Percentiles rank a stretch among this genome's conserved stretches.
Evolutionary conservation across 2,113 vertebrate genomes (phyloP).

Genomic region (Heptranchias perlo): DNA sequence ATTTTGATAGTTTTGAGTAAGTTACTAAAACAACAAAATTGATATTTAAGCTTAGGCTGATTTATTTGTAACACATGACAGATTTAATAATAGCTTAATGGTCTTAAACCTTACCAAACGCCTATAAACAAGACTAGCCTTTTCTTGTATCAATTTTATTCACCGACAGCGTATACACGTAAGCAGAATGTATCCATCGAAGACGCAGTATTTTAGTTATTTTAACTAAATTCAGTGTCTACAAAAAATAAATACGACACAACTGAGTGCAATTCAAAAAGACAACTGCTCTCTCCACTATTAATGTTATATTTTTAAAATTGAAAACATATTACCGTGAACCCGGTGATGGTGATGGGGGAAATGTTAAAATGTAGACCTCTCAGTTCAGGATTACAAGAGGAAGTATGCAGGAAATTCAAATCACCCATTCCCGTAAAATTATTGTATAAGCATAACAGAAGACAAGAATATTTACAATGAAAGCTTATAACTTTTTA

Average conservation of each 20-base stretch:
- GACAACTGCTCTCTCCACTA: not conserved
- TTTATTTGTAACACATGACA: not conserved
- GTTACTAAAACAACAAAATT: not conserved
- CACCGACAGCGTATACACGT: too few species aligned
- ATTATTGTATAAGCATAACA: too few species aligned
- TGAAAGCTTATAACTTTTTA: not conserved
- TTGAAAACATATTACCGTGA: not conserved
- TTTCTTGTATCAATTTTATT: not conserved
- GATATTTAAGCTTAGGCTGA: not conserved
- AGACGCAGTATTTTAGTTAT: too few species aligned
- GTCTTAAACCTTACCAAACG: not conserved
- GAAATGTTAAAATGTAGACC: not conserved
- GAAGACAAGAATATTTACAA: not conserved
- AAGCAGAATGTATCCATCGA: not conserved
- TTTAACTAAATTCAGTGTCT: not conserved
- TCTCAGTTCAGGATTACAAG: not conserved
- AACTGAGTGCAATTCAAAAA: not conserved
- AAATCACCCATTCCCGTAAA: not conserved
- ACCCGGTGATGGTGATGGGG: not conserved
- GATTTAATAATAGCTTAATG: not conserved
- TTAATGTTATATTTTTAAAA: not conserved
- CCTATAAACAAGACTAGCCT: not conserved
- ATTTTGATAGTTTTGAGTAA: not conserved
- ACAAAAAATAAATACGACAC: not conserved
- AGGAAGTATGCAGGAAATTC: not conserved